These are phyloP conservation scores for Diadumene lineata DNA, from an alignment of 92 coral and sea anemone genomes.

Conservation along the genomic window DNA sequence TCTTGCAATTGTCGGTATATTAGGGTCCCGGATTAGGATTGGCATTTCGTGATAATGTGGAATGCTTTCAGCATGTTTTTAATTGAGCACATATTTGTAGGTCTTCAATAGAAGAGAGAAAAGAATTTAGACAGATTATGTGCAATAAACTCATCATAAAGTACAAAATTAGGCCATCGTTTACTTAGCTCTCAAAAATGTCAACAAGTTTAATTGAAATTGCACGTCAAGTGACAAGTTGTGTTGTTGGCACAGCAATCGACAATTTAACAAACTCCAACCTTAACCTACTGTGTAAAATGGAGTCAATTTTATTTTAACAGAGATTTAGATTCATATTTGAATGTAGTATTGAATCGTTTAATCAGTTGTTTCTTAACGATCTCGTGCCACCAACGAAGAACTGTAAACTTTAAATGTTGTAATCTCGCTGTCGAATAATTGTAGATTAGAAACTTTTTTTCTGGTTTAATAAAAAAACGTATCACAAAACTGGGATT, in stretches of 20 bases:
- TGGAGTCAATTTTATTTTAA: not conserved
- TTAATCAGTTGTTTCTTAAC: not conserved
- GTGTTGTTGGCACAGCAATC: no score
- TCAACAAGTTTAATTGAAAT: conserved; percentile 15
- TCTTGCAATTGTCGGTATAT: not conserved
- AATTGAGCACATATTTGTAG: not conserved
- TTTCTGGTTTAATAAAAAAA: not conserved
- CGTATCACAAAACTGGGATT: not conserved
- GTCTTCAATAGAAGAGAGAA: conserved; percentile 12
- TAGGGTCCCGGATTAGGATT: not conserved
- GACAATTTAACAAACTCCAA: not conserved
- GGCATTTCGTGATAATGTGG: conserved; percentile 26
- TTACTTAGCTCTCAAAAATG: conserved; percentile 24
- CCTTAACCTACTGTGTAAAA: not conserved
- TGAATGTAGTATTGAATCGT: not conserved
- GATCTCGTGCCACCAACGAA: not conserved
- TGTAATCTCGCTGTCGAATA: not conserved
- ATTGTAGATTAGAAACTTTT: not conserved
- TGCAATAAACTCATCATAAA: not conserved
- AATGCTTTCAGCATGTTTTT: conserved; percentile 22
- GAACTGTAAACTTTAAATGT: no score
- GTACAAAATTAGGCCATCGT: conserved; percentile 3
- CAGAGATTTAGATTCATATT: not conserved
- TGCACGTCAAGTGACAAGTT: not conserved
- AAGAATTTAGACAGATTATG: not conserved